phyloP scores from a whole-genome alignment of 2,888 invertebrate genomes.

The Adelphocoris suturalis region DNA sequence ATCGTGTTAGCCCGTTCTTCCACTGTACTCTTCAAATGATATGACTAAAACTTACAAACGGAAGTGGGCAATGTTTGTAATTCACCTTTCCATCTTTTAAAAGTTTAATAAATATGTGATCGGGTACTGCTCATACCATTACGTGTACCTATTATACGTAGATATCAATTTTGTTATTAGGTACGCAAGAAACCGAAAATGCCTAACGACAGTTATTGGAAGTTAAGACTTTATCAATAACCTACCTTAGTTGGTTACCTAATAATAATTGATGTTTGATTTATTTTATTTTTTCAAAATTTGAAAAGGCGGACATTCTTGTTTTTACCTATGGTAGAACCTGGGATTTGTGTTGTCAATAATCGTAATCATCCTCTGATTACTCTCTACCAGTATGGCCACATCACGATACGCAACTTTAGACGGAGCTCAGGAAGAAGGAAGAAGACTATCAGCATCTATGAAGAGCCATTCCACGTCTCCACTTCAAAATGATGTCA shows the following conservation, averaged over 20 bases:
- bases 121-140: too few relatives aligned
- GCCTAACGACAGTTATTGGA: too few relatives aligned
- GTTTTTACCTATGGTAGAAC: background rate
- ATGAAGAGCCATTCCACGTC: background rate
- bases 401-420: background rate
- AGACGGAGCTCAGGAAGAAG: background rate
- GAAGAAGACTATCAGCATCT: background rate
- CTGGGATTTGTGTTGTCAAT: background rate
- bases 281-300: background rate
- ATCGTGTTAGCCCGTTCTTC: too few relatives aligned
- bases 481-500: background rate
- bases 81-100: too few relatives aligned
- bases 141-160: too few relatives aligned
- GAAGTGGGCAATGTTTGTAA: conserved; percentile 80
- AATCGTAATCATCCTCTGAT: background rate
- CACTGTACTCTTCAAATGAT: too few relatives aligned
- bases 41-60: conserved; percentile 75
- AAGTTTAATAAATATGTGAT: too few relatives aligned
- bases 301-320: background rate
- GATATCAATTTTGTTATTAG: too few relatives aligned
- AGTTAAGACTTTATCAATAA: too few relatives aligned
- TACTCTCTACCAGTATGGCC: background rate
- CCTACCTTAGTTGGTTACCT: too few relatives aligned
- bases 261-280: background rate
- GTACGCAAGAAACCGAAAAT: too few relatives aligned